A percentile compares a stretch with the other conserved stretches of the same genome.
Evolutionary conservation across 2,113 vertebrate species (phyloP).

Genomic region (Natator depressus): DNA sequence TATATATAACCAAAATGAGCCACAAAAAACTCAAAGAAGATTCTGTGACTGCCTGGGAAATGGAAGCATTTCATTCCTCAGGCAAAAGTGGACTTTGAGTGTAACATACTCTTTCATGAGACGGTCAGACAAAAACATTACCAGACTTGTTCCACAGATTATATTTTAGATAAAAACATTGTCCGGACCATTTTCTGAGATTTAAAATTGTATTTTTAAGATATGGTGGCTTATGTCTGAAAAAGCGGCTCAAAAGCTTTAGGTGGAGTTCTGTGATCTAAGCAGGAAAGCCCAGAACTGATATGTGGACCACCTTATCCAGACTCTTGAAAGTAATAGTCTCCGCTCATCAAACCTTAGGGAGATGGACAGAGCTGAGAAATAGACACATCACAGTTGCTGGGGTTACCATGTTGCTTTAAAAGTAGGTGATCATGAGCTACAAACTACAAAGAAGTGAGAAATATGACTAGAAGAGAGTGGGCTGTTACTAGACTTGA

Average conservation of each 20-base stretch:
- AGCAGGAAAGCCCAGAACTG: not conserved
- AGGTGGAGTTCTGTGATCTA: not conserved
- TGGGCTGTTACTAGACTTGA: not conserved
- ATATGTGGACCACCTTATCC: not conserved
- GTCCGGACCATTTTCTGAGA: not conserved
- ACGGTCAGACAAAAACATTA: not conserved
- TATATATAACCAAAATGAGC: not conserved
- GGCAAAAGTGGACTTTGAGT: not conserved
- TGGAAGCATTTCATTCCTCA: not conserved
- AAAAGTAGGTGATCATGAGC: not conserved
- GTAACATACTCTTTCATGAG: not conserved
- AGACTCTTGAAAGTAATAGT: not conserved
- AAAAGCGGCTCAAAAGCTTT: not conserved
- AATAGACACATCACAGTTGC: not conserved
- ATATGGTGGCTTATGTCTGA: not conserved
- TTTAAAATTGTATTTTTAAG: not conserved
- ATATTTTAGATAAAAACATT: not conserved
- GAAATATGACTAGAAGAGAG: not conserved
- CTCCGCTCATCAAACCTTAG: not conserved
- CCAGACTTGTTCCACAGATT: not conserved
- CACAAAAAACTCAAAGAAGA: not conserved
- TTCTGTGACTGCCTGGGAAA: not conserved
- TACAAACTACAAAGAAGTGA: not conserved
- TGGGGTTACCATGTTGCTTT: not conserved
- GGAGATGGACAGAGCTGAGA: rapidly evolving